Base-by-base conservation (phyloP, 1,140 invertebrate genomes). In the Dufourea novaeangliae region DNA sequence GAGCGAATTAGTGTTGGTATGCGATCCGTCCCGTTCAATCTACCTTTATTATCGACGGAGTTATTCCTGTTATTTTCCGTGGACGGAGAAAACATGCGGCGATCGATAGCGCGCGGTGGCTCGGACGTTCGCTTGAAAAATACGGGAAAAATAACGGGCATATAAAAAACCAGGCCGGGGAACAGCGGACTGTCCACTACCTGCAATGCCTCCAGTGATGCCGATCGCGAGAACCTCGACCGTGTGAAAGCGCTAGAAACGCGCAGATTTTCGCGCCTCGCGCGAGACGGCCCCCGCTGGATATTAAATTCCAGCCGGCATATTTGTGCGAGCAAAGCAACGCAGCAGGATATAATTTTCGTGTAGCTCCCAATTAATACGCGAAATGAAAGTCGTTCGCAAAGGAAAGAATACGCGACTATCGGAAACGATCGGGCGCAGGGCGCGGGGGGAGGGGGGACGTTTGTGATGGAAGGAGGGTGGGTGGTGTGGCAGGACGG, bases 301-400 rank as follows among this genome's bases (percentile, higher is more conserved):
- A 72, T 87, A 87, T 85, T 85, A 87, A 87, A 87, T 87, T 87
- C 76, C 76, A 71, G 62, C 54, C 52, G 78, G 62, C 73, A 80
- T 84, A 80, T 73, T 85, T 75, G 79, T 41, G 61, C 63, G 75
- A 46, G 71, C 77, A 84, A 84, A 87, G 80, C 84, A 78, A 79
- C 80, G 70, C 67, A 78, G 72, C 82, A 70, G 86, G 54, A 79
- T 86, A 87, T 86, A 83, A 87, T 86, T 88, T 88, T 83, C 72
- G 70, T 80, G 76, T 86, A 79, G 84, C 83, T 81, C 83, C 73
- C 86, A 83, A 88, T 87, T 88, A 86, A 87, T 88, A 86, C 79
- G 52, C 59, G 78, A 70, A 80, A 84, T 74, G 73, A 84, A 78
- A 84, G 82, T 78, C 37, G 68, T 75, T 71, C 56, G 64, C 70